phyloP scores from a whole-genome alignment of 2,113 vertebrate genomes.

The Ciconia stormi region DNA sequence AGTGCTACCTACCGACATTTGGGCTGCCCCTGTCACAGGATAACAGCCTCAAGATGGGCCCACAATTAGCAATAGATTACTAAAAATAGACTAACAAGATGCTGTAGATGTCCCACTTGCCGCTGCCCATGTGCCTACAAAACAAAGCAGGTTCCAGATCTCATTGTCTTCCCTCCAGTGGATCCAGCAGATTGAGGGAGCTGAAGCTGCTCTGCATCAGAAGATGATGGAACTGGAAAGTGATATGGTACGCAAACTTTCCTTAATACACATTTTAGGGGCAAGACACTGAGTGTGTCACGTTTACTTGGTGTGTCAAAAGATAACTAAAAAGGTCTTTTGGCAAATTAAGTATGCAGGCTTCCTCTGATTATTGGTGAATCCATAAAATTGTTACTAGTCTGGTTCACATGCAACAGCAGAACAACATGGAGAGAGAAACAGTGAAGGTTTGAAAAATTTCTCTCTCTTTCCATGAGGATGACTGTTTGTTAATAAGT shows the following conservation, averaged over 20 bases:
- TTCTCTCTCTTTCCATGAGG: background rate
- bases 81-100: background rate
- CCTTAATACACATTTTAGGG: background rate
- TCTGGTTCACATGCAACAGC: background rate
- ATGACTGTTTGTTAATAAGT: background rate
- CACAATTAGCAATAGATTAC: background rate
- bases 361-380: background rate
- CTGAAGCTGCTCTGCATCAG: constrained; percentile 95
- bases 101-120: background rate
- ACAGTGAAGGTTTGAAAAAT: background rate
- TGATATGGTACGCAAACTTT: constrained; percentile 86
- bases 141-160: background rate
- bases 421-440: background rate
- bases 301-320: background rate
- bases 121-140: background rate
- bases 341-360: background rate
- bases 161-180: constrained; percentile 80
- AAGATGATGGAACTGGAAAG: constrained; percentile 98
- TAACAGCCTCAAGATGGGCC: background rate
- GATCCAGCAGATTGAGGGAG: constrained; percentile 99
- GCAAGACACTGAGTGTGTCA: background rate
- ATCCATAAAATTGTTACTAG: background rate
- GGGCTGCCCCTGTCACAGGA: background rate
- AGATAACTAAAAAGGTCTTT: background rate
- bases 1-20: background rate